Conservation (phyloP, 2,113 vertebrate genomes). For the Lasiurus cinereus region DNA sequence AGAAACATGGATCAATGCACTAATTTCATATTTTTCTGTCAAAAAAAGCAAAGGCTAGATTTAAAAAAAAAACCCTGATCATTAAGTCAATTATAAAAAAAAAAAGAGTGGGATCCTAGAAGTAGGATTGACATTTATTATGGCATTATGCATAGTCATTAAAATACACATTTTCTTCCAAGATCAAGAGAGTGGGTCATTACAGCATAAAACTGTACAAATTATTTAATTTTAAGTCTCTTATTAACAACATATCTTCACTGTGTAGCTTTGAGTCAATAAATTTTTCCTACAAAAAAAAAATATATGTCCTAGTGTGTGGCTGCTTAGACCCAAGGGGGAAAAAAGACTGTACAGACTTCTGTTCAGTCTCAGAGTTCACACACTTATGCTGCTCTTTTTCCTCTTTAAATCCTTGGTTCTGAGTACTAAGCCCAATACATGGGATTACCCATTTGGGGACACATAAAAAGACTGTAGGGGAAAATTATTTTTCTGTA, state of each 20-base stretch:
- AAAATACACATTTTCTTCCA: slow-evolving; percentile 35
- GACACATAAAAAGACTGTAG: too few species aligned
- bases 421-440: too few species aligned
- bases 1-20: background rate
- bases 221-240: slow-evolving; percentile 36
- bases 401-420: too few species aligned
- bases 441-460: too few species aligned
- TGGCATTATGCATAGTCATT: background rate
- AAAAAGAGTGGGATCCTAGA: background rate
- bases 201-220: background rate
- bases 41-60: background rate
- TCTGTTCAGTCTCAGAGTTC: too few species aligned
- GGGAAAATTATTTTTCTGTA: too few species aligned
- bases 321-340: too few species aligned
- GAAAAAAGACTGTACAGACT: too few species aligned
- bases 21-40: background rate
- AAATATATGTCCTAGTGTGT: too few species aligned
- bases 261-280: slow-evolving; percentile 24
- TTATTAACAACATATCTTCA: background rate
- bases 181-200: background rate
- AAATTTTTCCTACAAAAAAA: background rate
- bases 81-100: background rate
- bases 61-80: background rate
- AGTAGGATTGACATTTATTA: slow-evolving; percentile 6
- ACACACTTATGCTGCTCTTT: too few species aligned